Percentiles rank a stretch among this genome's conserved stretches.
phyloP scores from a whole-genome alignment of 35 echinoderm and acorn worm genomes.

The Hemicentrotus pulcherrimus region DNA sequence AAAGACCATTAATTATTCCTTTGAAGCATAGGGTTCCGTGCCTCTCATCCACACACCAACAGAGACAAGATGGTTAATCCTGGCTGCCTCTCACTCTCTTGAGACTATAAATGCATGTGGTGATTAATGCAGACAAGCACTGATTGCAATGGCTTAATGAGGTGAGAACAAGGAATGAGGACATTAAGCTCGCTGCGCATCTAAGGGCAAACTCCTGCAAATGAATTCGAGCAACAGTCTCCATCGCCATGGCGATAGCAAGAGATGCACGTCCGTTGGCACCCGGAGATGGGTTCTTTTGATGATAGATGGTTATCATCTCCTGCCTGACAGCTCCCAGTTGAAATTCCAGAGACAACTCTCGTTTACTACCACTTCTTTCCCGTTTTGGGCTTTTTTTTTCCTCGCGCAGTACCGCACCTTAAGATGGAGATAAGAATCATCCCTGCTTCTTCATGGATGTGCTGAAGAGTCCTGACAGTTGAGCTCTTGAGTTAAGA shows the following conservation, averaged over 20 bases:
- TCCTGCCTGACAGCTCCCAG: background rate
- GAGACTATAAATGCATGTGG: background rate
- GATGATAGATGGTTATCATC: slow-evolving; percentile 4
- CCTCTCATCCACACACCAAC: background rate
- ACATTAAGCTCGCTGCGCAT: background rate
- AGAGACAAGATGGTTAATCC: background rate
- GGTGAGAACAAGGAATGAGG: background rate
- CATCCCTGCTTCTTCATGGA: background rate
- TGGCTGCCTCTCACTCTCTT: background rate
- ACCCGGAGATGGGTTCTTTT: background rate
- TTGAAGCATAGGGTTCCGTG: background rate
- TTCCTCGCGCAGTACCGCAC: background rate
- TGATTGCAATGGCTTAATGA: background rate
- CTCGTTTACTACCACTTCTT: background rate
- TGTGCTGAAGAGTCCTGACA: background rate
- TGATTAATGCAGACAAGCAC: slow-evolving; percentile 2
- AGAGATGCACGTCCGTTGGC: background rate
- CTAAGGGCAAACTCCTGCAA: background rate
- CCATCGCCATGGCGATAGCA: background rate
- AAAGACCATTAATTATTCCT: background rate
- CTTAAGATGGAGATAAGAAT: background rate
- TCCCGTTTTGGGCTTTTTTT: background rate
- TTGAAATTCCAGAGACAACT: slow-evolving; percentile 4
- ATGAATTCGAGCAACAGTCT: background rate
- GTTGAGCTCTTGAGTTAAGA: slow-evolving; percentile 10